Base-by-base conservation (phyloP, 2,888 invertebrate genomes). In the Agrochola lota region DNA sequence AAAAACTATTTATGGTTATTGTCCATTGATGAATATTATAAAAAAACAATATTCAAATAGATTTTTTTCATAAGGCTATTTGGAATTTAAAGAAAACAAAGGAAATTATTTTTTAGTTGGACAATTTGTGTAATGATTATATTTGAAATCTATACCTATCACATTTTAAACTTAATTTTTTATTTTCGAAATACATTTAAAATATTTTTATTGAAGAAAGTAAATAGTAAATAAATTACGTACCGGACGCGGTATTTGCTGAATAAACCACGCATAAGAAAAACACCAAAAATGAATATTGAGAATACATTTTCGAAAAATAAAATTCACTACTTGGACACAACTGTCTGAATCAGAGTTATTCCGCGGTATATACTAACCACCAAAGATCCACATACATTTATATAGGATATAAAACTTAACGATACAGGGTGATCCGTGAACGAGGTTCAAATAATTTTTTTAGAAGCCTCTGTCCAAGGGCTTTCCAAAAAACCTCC, bases 351-450 rank as follows among this genome's bases (percentile, higher is more conserved):
- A 49, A 74, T 60, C 67, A 67, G 74, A 63, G n/a, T n/a, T 78
- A 60, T 71, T 78, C 76, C 35, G 52, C 60, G 60, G 63, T 77
- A 69, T 80, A 78, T 81, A 69, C 64, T 23, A 62, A 71, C 74
- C 26, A 67, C 63, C 26, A 72, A 80, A 78, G 64, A 69, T 78
- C 55, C 75, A 49, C 74, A 80, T 69, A 57, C 40, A 77, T 87
- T 79, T 87, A 87, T 85, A 87, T 85, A 87, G 71, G 66, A 74
- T 64, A 63, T 60, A 68, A 79, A 64, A 78, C 55, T 63, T 81
- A 80, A 66, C 66, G 80, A 81, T 71, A 52, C 52, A 52, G 52
- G 52, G 23, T 52, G 52, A 52, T 23, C 52, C 8, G 23, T 52
- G 20, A 52, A 52, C 52, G 52, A 23, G 9, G 23, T 23, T 20